Evolutionary conservation across 2,113 vertebrate genomes (phyloP), one percentile per base, ranked within the genome.

Genomic region (Hippocampus guttulatus): DNA sequence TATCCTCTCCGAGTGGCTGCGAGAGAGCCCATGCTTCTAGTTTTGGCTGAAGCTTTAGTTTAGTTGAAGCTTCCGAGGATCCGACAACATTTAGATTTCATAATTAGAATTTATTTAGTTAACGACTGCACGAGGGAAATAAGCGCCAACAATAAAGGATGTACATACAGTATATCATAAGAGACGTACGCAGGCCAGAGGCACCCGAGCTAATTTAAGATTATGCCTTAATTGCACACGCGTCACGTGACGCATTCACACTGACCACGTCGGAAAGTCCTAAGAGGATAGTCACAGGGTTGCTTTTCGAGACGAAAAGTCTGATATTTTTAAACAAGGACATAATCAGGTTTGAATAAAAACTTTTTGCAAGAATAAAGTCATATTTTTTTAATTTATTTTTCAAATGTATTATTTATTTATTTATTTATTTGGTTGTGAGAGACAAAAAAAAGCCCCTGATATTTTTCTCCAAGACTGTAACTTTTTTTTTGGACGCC

Each of bases 61-160:
- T 8, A 60, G 25, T 27, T 27, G 7, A 61, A 61, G 2, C 58
- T 61, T 16, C 27, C 7, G 25, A 61, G 58, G 14, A 18, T 30
- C 27, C 8, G 14, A 60, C 55, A 25, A 15, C 58, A 61, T 61
- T 61, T 30, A 3, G 14, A 16, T 61, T 61, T 61, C 33, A 61
- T 61, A 27, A 33, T 61, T 60, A 33, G 30, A 18, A 61, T 61
- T 61, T 61, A 33, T 33, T 61, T 33, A 18, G 27, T 33, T 33
- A 61, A 61, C 27, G 58, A 30, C 27, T 30, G 27, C 58, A 33
- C 58, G 6, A 61, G 58, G 58, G 58, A 61, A 61, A 61, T 61
- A 61, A 61, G 58, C 58, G 58, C 33, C 27, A 33, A 61, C 58
- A 8, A 61, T 61, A 61, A 61, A 61, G 27, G 58, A 61, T 30